phyloP scores from a whole-genome alignment of 2,113 vertebrate species.

The Halcyon malimbica region DNA sequence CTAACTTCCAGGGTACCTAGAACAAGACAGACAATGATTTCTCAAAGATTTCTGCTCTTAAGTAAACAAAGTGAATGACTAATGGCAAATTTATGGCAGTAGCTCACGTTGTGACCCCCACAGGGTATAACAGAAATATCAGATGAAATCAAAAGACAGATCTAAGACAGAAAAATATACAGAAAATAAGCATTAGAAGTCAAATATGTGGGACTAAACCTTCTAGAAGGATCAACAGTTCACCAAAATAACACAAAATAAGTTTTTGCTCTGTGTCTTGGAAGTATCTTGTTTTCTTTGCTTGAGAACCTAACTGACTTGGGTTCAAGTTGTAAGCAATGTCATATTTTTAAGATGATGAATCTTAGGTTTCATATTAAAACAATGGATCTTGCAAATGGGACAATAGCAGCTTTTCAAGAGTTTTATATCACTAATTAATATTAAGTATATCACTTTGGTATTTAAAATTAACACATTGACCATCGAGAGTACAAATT shows the following conservation, averaged over 20 bases:
- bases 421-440: background rate
- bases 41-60: background rate
- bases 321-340: background rate
- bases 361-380: background rate
- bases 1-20: constrained; percentile 96
- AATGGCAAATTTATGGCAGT: background rate
- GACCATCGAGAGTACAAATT: background rate
- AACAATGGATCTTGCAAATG: background rate
- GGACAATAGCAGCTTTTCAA: background rate
- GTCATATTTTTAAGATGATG: background rate
- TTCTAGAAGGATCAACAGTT: background rate
- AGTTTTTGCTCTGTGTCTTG: background rate
- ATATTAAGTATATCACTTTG: background rate
- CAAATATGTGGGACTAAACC: background rate
- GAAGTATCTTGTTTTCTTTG: background rate
- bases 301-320: background rate
- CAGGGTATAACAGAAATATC: background rate
- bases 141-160: background rate
- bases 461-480: background rate
- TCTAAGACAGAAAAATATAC: background rate
- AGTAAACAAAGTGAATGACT: background rate
- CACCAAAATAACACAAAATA: background rate
- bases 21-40: background rate
- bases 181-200: background rate
- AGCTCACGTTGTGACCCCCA: background rate